Conservation (phyloP, 2,113 vertebrate species). For the Lepidothrix coronata region DNA sequence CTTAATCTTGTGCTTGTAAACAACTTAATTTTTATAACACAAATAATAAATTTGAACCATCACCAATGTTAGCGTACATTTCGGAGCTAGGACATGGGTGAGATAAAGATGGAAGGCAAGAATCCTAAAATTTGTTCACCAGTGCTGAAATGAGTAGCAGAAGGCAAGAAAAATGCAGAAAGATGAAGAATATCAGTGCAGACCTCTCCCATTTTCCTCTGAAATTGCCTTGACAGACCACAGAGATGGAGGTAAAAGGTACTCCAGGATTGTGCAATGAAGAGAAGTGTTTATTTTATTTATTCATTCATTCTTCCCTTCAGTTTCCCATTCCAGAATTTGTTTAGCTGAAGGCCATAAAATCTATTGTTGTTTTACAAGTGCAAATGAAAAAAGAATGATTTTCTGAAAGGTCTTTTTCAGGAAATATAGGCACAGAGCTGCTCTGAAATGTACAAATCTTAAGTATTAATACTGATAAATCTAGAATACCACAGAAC, state of each 20-base stretch:
- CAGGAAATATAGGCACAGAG: background rate
- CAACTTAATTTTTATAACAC: background rate
- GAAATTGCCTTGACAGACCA: background rate
- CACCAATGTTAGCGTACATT: background rate
- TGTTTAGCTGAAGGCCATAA: background rate
- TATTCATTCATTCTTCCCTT: background rate
- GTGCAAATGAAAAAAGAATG: background rate
- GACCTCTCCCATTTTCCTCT: background rate
- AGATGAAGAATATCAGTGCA: background rate
- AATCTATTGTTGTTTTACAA: background rate
- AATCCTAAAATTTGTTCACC: background rate
- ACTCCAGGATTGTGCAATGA: background rate
- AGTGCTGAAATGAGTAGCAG: background rate
- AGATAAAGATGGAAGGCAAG: background rate
- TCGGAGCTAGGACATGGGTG: background rate
- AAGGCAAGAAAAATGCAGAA: background rate
- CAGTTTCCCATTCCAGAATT: background rate
- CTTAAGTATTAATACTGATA: slow-evolving; percentile 3
- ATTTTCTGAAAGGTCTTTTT: background rate
- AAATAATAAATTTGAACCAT: background rate
- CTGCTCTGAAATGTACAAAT: background rate
- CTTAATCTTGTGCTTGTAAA: background rate
- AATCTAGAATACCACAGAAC: background rate
- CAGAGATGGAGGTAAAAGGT: background rate
- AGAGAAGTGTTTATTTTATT: background rate